Percentiles rank a stretch among this genome's conserved stretches.
Conservation (phyloP, 2,113 vertebrate species). For the Vulpes vulpes region DNA sequence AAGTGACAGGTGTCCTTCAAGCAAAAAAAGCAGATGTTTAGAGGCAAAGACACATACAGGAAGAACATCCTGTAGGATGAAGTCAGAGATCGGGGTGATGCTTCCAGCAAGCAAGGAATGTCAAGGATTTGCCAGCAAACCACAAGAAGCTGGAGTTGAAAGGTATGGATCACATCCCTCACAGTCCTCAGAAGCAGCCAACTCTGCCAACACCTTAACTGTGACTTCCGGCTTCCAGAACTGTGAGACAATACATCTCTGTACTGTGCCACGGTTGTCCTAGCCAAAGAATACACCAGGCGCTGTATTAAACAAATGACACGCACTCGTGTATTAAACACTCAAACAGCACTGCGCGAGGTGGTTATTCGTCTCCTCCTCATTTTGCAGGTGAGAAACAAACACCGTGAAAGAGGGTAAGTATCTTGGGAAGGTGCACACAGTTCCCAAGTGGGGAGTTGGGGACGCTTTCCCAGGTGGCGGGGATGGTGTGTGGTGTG, state of each 20-base stretch:
- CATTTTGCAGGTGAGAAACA: neutral
- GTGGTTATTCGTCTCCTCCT: neutral
- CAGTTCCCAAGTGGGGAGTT: rapidly evolving
- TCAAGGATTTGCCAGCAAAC: neutral
- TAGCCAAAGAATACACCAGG: neutral
- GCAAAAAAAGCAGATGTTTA: too few species aligned
- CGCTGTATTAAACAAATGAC: rapidly evolving
- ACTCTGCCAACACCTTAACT: neutral
- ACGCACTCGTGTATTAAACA: rapidly evolving
- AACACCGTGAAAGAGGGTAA: neutral
- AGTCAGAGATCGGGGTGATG: rapidly evolving
- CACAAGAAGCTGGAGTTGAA: rapidly evolving
- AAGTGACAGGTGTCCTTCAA: neutral
- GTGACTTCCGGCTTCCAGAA: neutral
- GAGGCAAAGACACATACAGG: neutral
- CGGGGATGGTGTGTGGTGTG: rapidly evolving
- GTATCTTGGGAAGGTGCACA: neutral
- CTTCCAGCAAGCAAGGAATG: neutral
- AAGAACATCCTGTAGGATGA: rapidly evolving
- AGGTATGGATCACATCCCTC: rapidly evolving
- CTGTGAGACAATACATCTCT: rapidly evolving
- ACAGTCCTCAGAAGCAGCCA: neutral
- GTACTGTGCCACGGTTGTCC: rapidly evolving
- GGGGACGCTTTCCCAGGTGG: neutral
- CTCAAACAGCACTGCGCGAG: neutral